Evolutionary conservation across 37 sponge, comb jelly and placozoan species (phyloP).

Genomic region (Aphrocallistes beatrix): DNA sequence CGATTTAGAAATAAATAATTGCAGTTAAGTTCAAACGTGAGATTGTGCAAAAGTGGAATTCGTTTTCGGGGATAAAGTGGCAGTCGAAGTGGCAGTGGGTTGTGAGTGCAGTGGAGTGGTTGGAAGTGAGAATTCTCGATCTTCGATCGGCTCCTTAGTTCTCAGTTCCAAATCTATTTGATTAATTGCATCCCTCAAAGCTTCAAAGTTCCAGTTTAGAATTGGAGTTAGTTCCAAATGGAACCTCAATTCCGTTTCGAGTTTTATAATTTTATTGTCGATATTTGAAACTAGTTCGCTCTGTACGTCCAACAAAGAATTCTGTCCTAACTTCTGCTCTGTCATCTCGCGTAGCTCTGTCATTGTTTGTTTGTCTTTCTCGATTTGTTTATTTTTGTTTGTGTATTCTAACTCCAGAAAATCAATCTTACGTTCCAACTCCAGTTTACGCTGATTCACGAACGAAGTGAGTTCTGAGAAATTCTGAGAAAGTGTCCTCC

Average conservation of each 20-base stretch:
- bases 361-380: neutral
- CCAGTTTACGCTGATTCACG: neutral
- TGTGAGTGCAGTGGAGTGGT: too few species aligned
- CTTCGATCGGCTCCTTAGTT: too few species aligned
- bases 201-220: neutral
- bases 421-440: neutral
- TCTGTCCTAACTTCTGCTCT: neutral
- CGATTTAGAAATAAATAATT: too few species aligned
- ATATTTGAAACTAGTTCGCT: neutral
- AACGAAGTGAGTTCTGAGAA: neutral
- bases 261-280: neutral
- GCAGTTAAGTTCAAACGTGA: too few species aligned
- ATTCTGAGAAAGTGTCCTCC: neutral
- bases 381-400: conserved; percentile 1
- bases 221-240: neutral
- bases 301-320: neutral
- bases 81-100: too few species aligned
- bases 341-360: neutral
- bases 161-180: neutral
- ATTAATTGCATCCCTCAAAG: neutral
- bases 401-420: neutral
- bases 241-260: neutral
- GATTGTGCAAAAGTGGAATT: too few species aligned
- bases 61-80: too few species aligned
- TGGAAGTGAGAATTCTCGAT: too few species aligned